A percentile compares a stretch with the other conserved stretches of the same genome.
Evolutionary conservation across 2,113 vertebrate species (phyloP).

Genomic region (Ochotona princeps): DNA sequence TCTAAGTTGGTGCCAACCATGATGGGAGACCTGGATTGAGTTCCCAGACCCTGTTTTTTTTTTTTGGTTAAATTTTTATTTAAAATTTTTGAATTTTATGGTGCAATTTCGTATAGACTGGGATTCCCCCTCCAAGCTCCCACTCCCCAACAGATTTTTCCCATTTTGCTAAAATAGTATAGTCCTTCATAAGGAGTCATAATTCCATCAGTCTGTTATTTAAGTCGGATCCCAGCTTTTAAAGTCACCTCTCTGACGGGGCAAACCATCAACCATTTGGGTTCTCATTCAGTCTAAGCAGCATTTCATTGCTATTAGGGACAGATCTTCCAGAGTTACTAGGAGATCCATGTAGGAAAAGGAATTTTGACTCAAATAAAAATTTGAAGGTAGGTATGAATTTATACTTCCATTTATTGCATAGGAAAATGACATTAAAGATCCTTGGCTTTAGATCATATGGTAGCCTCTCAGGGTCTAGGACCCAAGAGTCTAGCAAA

Average conservation of each 20-base stretch:
- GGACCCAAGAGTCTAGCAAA: background rate
- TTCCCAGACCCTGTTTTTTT: too few species aligned
- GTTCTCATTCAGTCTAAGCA: background rate
- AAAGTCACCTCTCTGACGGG: constrained; percentile 1
- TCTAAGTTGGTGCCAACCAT: too few species aligned
- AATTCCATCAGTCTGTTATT: too few species aligned
- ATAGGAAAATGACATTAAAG: constrained; percentile 39
- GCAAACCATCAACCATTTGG: constrained; percentile 31
- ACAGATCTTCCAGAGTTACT: background rate
- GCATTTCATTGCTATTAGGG: background rate
- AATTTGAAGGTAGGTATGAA: constrained; percentile 14
- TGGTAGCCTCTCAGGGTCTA: background rate
- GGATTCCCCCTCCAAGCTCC: too few species aligned
- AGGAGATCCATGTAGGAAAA: background rate
- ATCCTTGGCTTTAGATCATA: constrained; percentile 20
- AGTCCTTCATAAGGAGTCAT: too few species aligned
- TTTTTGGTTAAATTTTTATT: too few species aligned
- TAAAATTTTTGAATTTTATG: too few species aligned
- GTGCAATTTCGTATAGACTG: too few species aligned
- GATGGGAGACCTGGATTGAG: too few species aligned
- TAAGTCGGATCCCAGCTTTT: constrained; percentile 9
- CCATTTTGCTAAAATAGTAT: too few species aligned
- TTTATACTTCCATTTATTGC: constrained; percentile 31
- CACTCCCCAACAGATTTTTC: too few species aligned
- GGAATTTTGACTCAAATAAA: background rate